Percentiles rank a stretch among this genome's conserved stretches.
These are phyloP conservation scores for Leucozona laternaria DNA, from an alignment of 2,888 invertebrate genomes.

Conservation along the genomic window DNA sequence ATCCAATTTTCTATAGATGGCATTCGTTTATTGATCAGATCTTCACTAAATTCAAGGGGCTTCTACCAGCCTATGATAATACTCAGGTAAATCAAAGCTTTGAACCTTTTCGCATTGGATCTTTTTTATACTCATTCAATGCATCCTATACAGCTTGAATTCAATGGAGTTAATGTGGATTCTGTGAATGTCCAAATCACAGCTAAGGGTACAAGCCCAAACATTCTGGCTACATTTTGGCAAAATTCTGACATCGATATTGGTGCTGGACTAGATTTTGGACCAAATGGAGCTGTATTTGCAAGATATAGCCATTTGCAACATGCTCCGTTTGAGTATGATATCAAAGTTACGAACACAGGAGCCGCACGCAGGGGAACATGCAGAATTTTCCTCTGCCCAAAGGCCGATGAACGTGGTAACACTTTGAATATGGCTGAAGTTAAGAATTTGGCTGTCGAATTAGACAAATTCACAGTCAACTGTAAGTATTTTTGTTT, in stretches of 20 bases:
- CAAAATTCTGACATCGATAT: constrained; percentile 91
- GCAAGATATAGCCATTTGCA: constrained; percentile 91
- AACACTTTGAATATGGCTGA: constrained; percentile 85
- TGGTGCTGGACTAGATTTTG: constrained; percentile 92
- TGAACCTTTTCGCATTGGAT: not conserved
- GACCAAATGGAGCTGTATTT: constrained; percentile 88
- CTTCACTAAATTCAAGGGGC: constrained; percentile 89
- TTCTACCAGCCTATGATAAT: constrained; percentile 85
- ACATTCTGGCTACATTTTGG: constrained; percentile 90
- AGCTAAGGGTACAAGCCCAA: constrained; percentile 81
- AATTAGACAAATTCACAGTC: constrained; percentile 88
- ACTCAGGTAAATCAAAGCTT: constrained; percentile 83
- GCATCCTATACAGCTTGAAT: constrained; percentile 40
- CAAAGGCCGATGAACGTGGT: constrained; percentile 87
- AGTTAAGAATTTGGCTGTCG: constrained; percentile 87
- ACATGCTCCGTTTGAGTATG: constrained; percentile 89
- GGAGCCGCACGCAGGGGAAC: constrained; percentile 85
- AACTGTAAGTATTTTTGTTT: constrained; percentile 84
- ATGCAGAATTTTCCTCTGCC: constrained; percentile 88
- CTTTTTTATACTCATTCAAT: not conserved
- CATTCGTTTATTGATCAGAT: constrained; percentile 91
- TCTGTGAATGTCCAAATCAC: constrained; percentile 78
- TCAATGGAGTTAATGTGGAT: constrained; percentile 73
- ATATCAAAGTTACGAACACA: constrained; percentile 86
- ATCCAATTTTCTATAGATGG: constrained; percentile 94